Percentiles rank a stretch among this genome's conserved stretches.
phyloP scores from a whole-genome alignment of 2,113 vertebrate genomes.

The Entosphenus tridentatus region DNA sequence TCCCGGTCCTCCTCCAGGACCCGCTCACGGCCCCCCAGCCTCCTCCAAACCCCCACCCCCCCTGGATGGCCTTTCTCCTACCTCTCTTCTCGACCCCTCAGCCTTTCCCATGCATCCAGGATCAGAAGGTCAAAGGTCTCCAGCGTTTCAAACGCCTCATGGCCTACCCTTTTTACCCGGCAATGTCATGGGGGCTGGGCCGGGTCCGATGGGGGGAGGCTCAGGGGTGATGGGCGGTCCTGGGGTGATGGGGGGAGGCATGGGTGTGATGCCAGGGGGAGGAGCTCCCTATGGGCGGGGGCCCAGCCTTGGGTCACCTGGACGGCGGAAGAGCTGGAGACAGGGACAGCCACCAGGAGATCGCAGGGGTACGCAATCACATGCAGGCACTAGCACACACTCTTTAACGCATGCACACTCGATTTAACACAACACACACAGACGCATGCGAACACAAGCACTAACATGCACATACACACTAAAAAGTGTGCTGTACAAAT shows the following conservation, averaged over 20 bases:
- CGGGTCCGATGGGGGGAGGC: not conserved
- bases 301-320: conserved; percentile 1
- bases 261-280: not conserved
- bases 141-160: not conserved
- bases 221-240: too few relatives aligned
- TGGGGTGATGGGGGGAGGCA: too few relatives aligned
- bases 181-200: not conserved
- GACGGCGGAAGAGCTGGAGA: conserved; percentile 4
- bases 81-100: not conserved
- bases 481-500: too few relatives aligned
- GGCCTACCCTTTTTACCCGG: not conserved
- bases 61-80: conserved; percentile 11
- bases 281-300: not conserved
- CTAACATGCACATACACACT: not conserved
- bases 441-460: not conserved
- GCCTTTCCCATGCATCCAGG: not conserved
- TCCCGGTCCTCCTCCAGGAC: conserved; percentile 63
- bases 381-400: not conserved
- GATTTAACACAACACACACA: not conserved
- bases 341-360: not conserved
- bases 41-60: conserved; percentile 63
- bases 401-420: not conserved
- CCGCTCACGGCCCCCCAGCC: conserved; percentile 59
- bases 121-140: not conserved
- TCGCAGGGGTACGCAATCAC: not conserved